Evolutionary conservation across 1,140 invertebrate species (phyloP), one percentile per base, ranked within the genome.

Genomic region (Helicoverpa armigera): DNA sequence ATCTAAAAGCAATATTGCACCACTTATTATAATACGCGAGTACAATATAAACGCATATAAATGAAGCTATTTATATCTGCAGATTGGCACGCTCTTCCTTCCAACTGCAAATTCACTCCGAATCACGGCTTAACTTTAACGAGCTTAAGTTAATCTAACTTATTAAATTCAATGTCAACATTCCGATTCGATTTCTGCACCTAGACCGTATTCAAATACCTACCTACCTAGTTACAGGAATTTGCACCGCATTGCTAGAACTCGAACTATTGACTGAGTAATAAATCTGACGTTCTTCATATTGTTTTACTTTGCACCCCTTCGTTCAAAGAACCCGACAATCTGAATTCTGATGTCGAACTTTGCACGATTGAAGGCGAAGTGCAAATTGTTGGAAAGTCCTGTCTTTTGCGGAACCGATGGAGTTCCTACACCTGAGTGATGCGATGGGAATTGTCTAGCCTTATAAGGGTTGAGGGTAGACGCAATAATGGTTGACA

Each of bases 101-200:
- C 23, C 23, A 13, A 51, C 43, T 23, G 65, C n/a, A 69, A 73
- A 58, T 74, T 56, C 14, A 74, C 23, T 31, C 14, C 31, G 9
- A 60, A 54, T 43, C 54, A 58, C 13, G 48, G 72, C 51, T n/a
- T 13, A 79, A 82, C 70, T 82, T 74, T 65, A 76, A 79, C 63
- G 63, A 79, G 81, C 60, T 82, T 48, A 60, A 74, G 76, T 82
- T 78, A 72, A 82, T 79, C 76, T 51, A 82, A 67, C 23, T 82
- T 79, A 82, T 69, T 48, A 29, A 79, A 72, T 79, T 80, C 51
- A 61, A 23, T 53, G 67, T 67, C 77, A 70, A 70, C 51, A 79
- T 35, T 65, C 5, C 29, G 48, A 43, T 79, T 48, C 63, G 76
- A 79, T 65, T 70, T 56, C 76, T 69, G 63, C 50, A 50, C 53